Evolutionary conservation across 2,113 vertebrate species (phyloP).

Genomic region (Antechinus flavipes): DNA sequence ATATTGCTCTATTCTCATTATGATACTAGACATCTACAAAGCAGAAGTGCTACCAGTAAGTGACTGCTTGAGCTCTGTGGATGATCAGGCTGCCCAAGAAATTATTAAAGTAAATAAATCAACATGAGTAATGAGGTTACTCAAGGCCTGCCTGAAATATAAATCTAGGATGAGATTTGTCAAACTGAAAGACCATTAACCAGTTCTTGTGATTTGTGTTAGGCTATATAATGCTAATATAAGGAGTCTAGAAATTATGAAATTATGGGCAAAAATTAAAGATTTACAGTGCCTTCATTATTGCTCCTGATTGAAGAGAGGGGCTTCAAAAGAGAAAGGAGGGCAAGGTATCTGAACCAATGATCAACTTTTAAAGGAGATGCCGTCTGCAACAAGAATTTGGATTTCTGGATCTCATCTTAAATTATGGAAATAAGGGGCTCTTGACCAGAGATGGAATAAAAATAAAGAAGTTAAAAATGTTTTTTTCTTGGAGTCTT

Average conservation of each 20-base stretch:
- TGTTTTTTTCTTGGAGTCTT: neutral
- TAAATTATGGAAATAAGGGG: neutral
- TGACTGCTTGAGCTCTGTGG: neutral
- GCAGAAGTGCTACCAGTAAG: neutral
- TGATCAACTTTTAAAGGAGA: neutral
- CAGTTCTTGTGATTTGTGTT: neutral
- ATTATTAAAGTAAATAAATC: neutral
- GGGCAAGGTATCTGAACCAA: neutral
- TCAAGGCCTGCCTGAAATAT: neutral
- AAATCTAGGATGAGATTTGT: neutral
- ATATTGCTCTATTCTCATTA: neutral
- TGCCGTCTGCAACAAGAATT: neutral
- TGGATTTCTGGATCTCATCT: neutral
- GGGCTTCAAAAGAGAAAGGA: neutral
- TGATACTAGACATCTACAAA: neutral
- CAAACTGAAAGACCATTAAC: neutral
- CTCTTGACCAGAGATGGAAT: neutral
- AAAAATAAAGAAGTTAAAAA: neutral
- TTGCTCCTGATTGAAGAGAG: neutral
- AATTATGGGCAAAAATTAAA: neutral
- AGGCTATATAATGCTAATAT: neutral
- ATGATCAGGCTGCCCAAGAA: neutral
- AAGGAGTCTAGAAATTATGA: neutral
- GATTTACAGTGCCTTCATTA: neutral
- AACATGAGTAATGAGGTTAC: neutral